These are phyloP conservation scores for Melanocharis versteri DNA, from an alignment of 2,113 vertebrate genomes.

Conservation along the genomic window DNA sequence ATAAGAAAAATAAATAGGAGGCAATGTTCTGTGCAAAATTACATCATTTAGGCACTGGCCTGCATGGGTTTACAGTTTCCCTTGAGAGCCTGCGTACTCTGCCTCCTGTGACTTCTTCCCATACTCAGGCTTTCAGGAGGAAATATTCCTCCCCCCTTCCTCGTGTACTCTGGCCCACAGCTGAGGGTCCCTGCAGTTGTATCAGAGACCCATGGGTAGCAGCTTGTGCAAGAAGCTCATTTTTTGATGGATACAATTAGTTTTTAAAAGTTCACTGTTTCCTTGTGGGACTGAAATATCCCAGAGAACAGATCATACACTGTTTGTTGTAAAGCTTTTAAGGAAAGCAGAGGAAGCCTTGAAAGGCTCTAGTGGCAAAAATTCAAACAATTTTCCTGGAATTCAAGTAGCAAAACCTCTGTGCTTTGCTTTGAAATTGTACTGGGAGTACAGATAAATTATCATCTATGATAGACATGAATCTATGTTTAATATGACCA, in stretches of 20 bases:
- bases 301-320: neutral
- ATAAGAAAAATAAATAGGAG: neutral
- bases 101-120: neutral
- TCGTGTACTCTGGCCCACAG: rapidly evolving
- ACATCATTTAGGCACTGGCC: neutral
- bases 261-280: neutral
- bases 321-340: neutral
- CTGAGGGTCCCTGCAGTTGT: neutral
- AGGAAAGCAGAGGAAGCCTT: neutral
- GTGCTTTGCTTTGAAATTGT: neutral
- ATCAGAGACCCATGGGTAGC: rapidly evolving
- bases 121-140: neutral
- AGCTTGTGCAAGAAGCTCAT: neutral
- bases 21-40: neutral
- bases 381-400: neutral
- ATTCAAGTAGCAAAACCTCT: neutral
- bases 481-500: neutral
- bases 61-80: neutral
- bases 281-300: neutral
- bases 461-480: neutral
- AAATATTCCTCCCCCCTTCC: neutral
- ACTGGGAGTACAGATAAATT: neutral
- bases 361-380: neutral
- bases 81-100: neutral
- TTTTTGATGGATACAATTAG: neutral